Base-by-base conservation (phyloP, 64 coral and sea anemone genomes). In the Stichodactyla helianthus region DNA sequence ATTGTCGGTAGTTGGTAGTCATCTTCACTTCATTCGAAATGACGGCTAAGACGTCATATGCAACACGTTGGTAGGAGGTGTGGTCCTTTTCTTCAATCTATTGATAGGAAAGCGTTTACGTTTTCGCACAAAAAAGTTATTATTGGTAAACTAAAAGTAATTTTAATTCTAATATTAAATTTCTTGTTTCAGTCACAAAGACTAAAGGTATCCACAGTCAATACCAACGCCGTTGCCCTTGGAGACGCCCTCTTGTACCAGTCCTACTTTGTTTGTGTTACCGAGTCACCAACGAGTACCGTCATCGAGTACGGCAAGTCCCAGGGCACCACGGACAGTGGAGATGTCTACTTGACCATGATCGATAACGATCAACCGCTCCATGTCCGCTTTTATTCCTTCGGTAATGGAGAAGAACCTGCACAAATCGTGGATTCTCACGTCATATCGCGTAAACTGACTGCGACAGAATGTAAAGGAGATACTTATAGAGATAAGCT, bases 231-330 rank as follows among this genome's bases (percentile, higher is more conserved):
- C 1, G 18, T 68, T 0, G 70, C 51, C 23, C 64, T 91, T 10
- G 89, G 89, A 18, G 67, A 71, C 27, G 55, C 50, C 22, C 63
- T 50, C 10, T 55, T 91, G 20, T 86, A 91, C 65, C 83, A 91
- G 13, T 85, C 89, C 9, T 91, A 91, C 53, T 91, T 91, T 86
- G 89, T 91, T 10, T 91, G 89, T 55, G 31, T 91, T 54, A 85
- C 61, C 2, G 83, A 86, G 31, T 60, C 89, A 7, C n/a, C 50
- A 10, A 7, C 74, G 13, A 86, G 54, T 54, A 91, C 83, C 4
- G 17, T 91, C 8, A 79, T 91, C 22, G 89, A 91, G 18, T 91
- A 91, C 76, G 89, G 89, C 13, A 91, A 91, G 55, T 85, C 35
- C 58, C 9, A 50, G 52, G 89, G 83, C 4, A 77, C 70, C 18